Base-by-base conservation (phyloP, 2,113 vertebrate genomes). In the Micromys minutus region DNA sequence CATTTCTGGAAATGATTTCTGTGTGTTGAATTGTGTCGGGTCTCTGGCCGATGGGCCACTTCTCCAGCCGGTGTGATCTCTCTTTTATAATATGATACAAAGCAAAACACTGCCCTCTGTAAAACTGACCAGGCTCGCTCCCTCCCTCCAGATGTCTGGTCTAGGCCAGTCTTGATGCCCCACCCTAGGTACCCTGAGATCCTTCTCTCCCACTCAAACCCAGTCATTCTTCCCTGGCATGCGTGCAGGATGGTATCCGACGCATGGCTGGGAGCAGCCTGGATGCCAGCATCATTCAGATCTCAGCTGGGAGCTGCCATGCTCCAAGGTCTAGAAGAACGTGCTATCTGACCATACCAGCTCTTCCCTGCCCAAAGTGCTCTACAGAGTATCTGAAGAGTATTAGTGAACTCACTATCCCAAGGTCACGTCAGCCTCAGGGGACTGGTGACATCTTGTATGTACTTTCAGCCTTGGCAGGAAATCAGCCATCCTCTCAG, bases 1-100 rank as follows among this genome's bases (percentile, higher is more conserved):
- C 79, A 50, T 93, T 87, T 91, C n/a, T 15, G 63, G 80, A 87
- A 95, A 57, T 75, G 69, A 91, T 84, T 95, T 94, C 72, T 97
- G 65, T 8, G 42, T 57, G 26, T 75, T 95, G 65, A 79, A 75
- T 94, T 87, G 90, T 80, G 87, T 76, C 91, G 61, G 45, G 55
- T 86, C 87, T 22, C 88, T 91, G 91, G 83, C 83, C 89, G 57
- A 39, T 79, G 57, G 57, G 87, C 90, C 87, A 45, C 93, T 76
- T 90, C 88, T 83, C 71, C 91, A 80, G 63, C 21, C 93, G 94
- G 5, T 36, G 4, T 71, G 39, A 90, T 50, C 72, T 55, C 11
- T 86, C 47, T 34, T 79, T 81, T 92, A 90, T 50, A 57, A 75
- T 36, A 34, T 57, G 95, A 76, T 39, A 52, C 42, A 89, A 89